phyloP scores from a whole-genome alignment of 2,888 invertebrate species.

The Callinectes sapidus region DNA sequence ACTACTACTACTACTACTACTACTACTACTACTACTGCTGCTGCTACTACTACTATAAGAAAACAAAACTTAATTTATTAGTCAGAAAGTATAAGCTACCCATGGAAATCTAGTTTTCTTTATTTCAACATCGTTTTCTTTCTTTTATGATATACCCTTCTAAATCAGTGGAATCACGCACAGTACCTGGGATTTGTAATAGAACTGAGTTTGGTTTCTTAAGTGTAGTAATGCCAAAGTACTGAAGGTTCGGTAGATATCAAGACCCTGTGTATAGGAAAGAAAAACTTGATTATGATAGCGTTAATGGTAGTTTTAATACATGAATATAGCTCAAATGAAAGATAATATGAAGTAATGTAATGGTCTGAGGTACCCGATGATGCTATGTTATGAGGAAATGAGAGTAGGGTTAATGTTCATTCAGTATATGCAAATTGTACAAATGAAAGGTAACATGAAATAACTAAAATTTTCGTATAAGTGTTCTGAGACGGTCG shows the following conservation, averaged over 20 bases:
- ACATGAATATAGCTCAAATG: not conserved
- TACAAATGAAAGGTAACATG: too few species aligned
- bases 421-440: too few species aligned
- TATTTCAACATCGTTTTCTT: not conserved
- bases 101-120: not conserved
- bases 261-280: too few species aligned
- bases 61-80: not conserved
- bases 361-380: too few species aligned
- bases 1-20: not conserved
- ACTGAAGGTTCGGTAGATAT: too few species aligned
- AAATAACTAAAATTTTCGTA: too few species aligned
- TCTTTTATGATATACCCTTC: not conserved
- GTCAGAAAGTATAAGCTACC: not conserved
- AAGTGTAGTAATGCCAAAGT: too few species aligned
- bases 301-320: not conserved
- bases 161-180: not conserved
- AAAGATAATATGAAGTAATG: not conserved
- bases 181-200: too few species aligned
- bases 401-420: too few species aligned
- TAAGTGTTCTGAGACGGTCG: too few species aligned
- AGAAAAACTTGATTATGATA: not conserved
- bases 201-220: not conserved
- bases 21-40: not conserved
- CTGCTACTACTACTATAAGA: not conserved
- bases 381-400: too few species aligned